Evolutionary conservation across 2,113 vertebrate genomes (phyloP), one percentile per base, ranked within the genome.

Genomic region (Casuarius casuarius): DNA sequence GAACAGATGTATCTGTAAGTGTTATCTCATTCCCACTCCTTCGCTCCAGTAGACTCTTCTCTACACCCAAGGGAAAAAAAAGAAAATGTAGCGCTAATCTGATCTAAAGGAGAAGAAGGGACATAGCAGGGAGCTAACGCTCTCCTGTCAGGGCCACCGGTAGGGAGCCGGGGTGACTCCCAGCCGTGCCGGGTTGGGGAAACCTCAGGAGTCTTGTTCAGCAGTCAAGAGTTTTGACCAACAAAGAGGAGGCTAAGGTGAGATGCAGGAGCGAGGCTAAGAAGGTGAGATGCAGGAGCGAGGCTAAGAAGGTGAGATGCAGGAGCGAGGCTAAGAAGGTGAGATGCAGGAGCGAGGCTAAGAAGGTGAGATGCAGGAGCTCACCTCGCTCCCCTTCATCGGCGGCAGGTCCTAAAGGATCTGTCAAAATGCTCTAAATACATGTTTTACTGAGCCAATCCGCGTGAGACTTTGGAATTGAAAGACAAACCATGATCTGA

Each of bases 381-480:
- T 73, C 52, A 67, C 33, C 67, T 86, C 15, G 26, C 59, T 31
- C 33, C 70, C 75, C 59, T 67, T 77, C 52, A 19, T 8, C 74
- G 25, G 0, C 26, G 33, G 7, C 38, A 87, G 76, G 49, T 91
- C 86, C 62, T 42, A 40, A 40, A 76, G 49, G 42, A 38, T 29
- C 59, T 77, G 61, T 42, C 81, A 56, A 23, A 26, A 11, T 26
- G 67, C 74, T 83, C 77, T 17, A 51, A 71, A 14, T 7, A 33
- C 31, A 4, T 4, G 51, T 10, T 44, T 52, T 12, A 11, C 8
- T 3, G 31, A 2, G 2, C 11, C 0, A 0, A 14, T n/a, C 58
- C 56, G 21, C 0, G 42, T 0, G 0, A 92, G 92, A 25, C 67
- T 59, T 59, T 79, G 59, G 49, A 4, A 87, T 59, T 33, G 52